Percentiles rank a stretch among this genome's conserved stretches.
Conservation (phyloP, 2,797 vertebrate species). For the Spheniscus humboldti region DNA sequence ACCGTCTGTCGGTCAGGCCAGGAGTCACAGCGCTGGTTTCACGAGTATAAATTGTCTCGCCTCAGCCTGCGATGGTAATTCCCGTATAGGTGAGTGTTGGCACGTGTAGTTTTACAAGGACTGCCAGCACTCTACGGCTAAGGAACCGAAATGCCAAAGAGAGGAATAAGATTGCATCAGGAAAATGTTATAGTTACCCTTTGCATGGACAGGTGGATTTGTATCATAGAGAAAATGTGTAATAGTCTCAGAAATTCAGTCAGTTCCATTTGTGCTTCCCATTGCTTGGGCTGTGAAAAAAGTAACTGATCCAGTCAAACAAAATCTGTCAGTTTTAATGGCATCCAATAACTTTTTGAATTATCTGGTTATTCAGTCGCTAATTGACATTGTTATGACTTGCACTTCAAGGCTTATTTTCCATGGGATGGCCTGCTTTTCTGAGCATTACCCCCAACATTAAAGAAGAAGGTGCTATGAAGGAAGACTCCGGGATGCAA, state of each 20-base stretch:
- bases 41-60: accelerated
- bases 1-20: neutral
- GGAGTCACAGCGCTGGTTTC: neutral
- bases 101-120: neutral
- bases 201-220: neutral
- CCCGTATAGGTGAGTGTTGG: neutral
- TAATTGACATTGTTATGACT: conserved; percentile 2
- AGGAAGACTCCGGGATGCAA: conserved; percentile 95
- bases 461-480: conserved; percentile 98
- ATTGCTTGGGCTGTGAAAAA: neutral
- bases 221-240: neutral
- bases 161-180: neutral
- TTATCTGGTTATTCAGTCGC: neutral
- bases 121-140: neutral
- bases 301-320: neutral
- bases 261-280: neutral
- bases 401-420: conserved; percentile 85
- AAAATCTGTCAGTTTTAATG: neutral
- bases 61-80: neutral
- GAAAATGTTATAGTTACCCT: neutral
- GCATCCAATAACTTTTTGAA: neutral
- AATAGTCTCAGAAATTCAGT: neutral
- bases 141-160: neutral
- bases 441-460: conserved; percentile 95
- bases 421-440: conserved; percentile 97